Conservation (phyloP, 2,888 invertebrate species). For the Allolobophora icterica region DNA sequence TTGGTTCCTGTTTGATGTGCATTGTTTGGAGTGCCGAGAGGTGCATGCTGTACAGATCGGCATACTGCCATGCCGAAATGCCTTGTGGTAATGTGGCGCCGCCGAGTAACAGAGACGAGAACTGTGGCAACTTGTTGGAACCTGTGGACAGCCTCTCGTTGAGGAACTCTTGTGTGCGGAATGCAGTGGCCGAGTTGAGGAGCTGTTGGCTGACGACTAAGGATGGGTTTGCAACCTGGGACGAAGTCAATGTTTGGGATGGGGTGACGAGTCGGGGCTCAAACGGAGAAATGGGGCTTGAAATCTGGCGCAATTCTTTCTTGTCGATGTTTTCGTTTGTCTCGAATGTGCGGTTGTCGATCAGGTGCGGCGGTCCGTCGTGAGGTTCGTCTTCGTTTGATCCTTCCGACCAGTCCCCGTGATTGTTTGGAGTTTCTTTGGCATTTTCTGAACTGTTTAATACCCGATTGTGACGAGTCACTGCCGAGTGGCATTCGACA, state of each 20-base stretch:
- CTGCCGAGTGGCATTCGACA: background rate
- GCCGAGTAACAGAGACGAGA: slow-evolving; percentile 31
- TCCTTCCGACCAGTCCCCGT: background rate
- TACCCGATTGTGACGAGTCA: background rate
- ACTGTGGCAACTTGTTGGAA: slow-evolving; percentile 30
- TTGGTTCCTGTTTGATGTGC: slow-evolving; percentile 36
- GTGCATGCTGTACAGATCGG: slow-evolving; percentile 37
- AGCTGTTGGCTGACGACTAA: slow-evolving; percentile 27
- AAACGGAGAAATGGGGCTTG: slow-evolving; percentile 1
- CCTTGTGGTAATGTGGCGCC: background rate
- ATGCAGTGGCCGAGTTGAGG: background rate
- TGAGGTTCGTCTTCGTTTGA: background rate
- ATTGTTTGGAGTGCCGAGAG: slow-evolving; percentile 36
- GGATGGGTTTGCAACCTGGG: background rate
- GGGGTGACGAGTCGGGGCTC: background rate
- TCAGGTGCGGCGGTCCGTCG: background rate
- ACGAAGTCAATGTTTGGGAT: background rate
- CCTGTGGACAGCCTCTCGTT: background rate
- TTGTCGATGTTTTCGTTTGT: background rate
- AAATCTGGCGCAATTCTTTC: background rate
- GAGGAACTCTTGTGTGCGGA: slow-evolving; percentile 31
- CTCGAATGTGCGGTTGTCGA: background rate
- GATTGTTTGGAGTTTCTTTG: background rate
- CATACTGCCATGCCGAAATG: slow-evolving; percentile 27
- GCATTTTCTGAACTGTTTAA: background rate